Evolutionary conservation across 1,140 invertebrate species (phyloP).

Genomic region (Anoplophora glabripennis): DNA sequence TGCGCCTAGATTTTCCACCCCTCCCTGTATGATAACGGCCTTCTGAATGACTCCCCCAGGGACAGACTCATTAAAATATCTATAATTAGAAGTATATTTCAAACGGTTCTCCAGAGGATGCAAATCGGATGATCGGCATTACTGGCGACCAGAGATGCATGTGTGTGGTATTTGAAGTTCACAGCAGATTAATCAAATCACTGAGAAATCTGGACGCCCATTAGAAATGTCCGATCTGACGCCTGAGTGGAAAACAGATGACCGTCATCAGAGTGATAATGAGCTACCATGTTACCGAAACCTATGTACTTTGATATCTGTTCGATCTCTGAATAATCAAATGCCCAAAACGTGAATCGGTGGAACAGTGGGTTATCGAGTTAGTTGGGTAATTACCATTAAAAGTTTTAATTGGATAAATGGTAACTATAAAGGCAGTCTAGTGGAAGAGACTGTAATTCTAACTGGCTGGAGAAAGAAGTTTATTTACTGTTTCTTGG

Average conservation of each 20-base stretch:
- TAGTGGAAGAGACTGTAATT: background rate
- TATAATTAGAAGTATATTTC: no score
- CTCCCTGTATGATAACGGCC: no score
- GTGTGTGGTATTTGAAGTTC: constrained; percentile 16
- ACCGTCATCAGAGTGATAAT: constrained; percentile 19
- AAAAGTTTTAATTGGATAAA: background rate
- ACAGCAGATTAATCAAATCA: constrained; percentile 25
- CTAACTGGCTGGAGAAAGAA: background rate
- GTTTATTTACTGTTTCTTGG: background rate
- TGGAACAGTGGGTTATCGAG: background rate
- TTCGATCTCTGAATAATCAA: constrained; percentile 4
- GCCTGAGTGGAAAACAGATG: constrained; percentile 14
- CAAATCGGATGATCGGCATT: background rate
- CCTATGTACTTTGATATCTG: background rate
- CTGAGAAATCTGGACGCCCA: constrained; percentile 21
- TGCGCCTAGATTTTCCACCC: no score
- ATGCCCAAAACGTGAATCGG: background rate
- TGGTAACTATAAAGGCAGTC: background rate
- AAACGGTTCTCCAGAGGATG: background rate
- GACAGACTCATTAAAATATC: no score
- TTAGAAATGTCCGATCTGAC: constrained; percentile 16
- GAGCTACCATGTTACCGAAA: constrained; percentile 17
- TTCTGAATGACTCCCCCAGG: no score
- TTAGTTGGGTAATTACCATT: background rate
- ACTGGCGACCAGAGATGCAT: constrained; percentile 4